Base-by-base conservation (phyloP, 2,888 invertebrate species). In the Yponomeuta evonymella region DNA sequence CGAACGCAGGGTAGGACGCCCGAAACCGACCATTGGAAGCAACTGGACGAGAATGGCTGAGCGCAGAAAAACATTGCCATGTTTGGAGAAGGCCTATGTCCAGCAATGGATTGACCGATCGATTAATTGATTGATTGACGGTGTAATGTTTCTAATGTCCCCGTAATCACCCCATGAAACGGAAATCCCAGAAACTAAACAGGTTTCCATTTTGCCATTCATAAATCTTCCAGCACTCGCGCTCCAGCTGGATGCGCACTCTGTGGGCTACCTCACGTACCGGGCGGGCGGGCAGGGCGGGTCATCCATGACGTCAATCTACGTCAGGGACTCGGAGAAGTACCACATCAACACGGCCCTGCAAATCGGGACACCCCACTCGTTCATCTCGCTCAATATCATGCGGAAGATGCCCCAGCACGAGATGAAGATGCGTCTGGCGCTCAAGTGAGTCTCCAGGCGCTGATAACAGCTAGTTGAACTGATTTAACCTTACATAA, bases 201-300 rank as follows among this genome's bases (percentile, higher is more conserved):
- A 33, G 33, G 0, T 5, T 33, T 33, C 33, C 33, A 33, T 33
- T 33, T 33, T 0, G 33, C 5, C 33, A 33, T 33, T 33, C 62
- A 6, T 62, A 2, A 58, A 12, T 51, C 77, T 86, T 83, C 1
- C 83, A 96, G 96, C 96, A 8, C 86, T 98, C 79, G 97, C 96
- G 1, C 94, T 96, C 80, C 98, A 98, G 84, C 88, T 98, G 73
- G 97, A 98, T 79, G 96, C 96, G 72, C 95, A 97, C 80, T 96
- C 97, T 0, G 95, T 97, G 71, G 98, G 98, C 9, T 97, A 98
- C 78, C 86, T 99, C 62, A 96, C 97, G 0, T 97, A 97, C 82
- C 95, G 97, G 79, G 94, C 94, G 0, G 96, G 94, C 0, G 94
- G 94, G 0, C 87, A 87, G 69, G 83, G 77, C 77, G 95, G 86